Conservation (phyloP, 37 sponge, comb jelly and placozoan species). For the Haliclona indistincta region DNA sequence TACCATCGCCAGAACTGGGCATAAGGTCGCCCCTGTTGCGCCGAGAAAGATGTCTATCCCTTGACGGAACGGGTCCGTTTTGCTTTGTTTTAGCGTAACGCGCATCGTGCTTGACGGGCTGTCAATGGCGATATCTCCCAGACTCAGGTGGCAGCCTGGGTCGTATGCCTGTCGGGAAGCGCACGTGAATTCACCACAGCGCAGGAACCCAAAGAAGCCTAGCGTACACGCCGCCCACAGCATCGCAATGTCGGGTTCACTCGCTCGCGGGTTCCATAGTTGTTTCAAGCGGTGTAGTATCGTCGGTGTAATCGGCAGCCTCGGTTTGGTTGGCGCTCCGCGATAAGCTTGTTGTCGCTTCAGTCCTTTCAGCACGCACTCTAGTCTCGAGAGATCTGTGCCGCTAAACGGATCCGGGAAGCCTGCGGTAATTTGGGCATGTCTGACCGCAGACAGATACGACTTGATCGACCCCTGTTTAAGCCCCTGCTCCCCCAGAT, state of each 20-base stretch:
- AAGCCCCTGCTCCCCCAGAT: neutral
- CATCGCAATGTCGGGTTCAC: neutral
- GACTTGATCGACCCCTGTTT: constrained; percentile 2
- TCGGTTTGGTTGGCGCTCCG: neutral
- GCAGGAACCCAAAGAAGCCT: too few species aligned
- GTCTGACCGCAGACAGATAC: constrained; percentile 18
- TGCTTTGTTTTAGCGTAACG: constrained; percentile 23
- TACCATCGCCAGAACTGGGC: constrained; percentile 31
- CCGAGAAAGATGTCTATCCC: constrained; percentile 29
- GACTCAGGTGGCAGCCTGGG: constrained; percentile 5
- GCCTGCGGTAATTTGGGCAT: constrained; percentile 24
- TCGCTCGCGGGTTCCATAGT: neutral
- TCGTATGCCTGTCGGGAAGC: too few species aligned
- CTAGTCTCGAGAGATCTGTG: constrained; percentile 5
- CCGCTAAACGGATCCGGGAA: constrained; percentile 10
- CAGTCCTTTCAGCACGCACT: neutral
- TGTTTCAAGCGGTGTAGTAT: constrained; percentile 30
- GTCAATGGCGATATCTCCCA: constrained; percentile 25
- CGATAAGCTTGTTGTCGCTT: constrained; percentile 11
- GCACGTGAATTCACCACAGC: too few species aligned
- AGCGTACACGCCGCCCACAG: too few species aligned
- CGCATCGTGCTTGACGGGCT: neutral
- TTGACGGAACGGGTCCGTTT: constrained; percentile 46
- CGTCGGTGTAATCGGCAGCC: constrained; percentile 54
- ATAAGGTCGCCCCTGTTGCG: neutral